Evolutionary conservation across 30 jellyfish, hydroid and myxozoan species (phyloP), one percentile per base, ranked within the genome.

Genomic region (Catostylus mosaicus): DNA sequence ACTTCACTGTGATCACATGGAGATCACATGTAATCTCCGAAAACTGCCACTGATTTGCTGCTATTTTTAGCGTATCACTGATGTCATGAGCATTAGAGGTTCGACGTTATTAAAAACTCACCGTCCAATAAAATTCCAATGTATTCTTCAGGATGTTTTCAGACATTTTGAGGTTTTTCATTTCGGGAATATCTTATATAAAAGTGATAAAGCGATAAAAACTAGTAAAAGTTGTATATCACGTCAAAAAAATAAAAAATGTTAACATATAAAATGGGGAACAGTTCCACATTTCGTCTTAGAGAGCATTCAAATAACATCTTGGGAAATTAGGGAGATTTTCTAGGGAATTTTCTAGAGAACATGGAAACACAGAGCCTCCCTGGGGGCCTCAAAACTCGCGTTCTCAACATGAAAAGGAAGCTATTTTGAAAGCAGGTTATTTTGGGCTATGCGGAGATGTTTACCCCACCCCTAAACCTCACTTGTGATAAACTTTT

Each of bases 41-140:
- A 43, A 43, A 43, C 0, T 16, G 54, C 16, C 8, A 43, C 54
- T 43, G 54, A 43, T 43, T 9, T 9, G 16, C 8, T 6, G 54
- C 8, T 6, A 43, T 43, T 6, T n/a, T n/a, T n/a, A n/a, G n/a
- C n/a, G n/a, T n/a, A 43, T 16, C 8, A 43, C 16, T 9, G 8
- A 43, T 43, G 54, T 43, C 8, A 43, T 9, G 54, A 43, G 54
- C 8, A 6, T 43, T 9, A 43, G 8, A 43, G 54, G 14, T 9
- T 43, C 16, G 54, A 9, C 54, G 16, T 16, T 8, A 52, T 22
- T 4, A 52, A 52, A 8, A 52, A 8, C 23, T 27, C 24, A 59
- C 71, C 71, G 71, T 59, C 71, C 71, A 59, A 37, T 22, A 59
- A 23, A 59, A 59, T 12, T 59, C 71, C 71, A 59, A 59, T 19